These are phyloP conservation scores for Deroplatys truncata DNA, from an alignment of 2,888 invertebrate species.

Conservation along the genomic window DNA sequence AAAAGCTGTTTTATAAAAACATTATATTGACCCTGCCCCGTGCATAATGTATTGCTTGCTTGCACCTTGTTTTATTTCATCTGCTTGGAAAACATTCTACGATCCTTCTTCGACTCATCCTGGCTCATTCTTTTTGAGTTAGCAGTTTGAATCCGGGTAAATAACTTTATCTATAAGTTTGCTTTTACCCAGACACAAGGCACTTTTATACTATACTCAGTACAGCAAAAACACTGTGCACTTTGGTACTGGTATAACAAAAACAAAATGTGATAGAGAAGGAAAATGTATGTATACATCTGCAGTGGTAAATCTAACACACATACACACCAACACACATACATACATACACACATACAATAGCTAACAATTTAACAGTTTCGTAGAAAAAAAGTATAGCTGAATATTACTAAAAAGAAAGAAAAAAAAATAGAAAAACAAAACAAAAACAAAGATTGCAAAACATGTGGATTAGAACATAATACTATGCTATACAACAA, in stretches of 20 bases:
- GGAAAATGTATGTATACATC: constrained; percentile 2
- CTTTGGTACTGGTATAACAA: constrained; percentile 27
- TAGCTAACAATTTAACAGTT: constrained; percentile 19
- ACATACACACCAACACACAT: not conserved
- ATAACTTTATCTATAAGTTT: constrained; percentile 3
- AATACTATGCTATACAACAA: constrained; percentile 24
- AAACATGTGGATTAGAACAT: constrained; percentile 27
- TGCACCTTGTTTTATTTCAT: constrained; percentile 18
- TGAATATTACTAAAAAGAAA: not conserved
- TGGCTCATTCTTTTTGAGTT: constrained; percentile 4
- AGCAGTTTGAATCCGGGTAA: constrained; percentile 19
- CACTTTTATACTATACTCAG: constrained; percentile 30
- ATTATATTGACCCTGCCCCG: constrained; percentile 16
- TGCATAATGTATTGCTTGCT: constrained; percentile 26
- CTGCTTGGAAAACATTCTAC: constrained; percentile 9
- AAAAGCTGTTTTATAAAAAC: constrained; percentile 5
- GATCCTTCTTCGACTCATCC: not conserved
- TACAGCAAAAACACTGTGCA: constrained; percentile 30
- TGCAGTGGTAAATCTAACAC: constrained; percentile 4
- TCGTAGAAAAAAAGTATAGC: not conserved
- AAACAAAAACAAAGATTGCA: constrained; percentile 16
- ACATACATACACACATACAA: not conserved
- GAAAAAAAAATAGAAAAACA: constrained; percentile 13
- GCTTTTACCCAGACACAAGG: constrained; percentile 31
- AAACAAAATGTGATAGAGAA: constrained; percentile 11